phyloP scores from a whole-genome alignment of 2,888 invertebrate genomes.

The Drosophila paranaensis region DNA sequence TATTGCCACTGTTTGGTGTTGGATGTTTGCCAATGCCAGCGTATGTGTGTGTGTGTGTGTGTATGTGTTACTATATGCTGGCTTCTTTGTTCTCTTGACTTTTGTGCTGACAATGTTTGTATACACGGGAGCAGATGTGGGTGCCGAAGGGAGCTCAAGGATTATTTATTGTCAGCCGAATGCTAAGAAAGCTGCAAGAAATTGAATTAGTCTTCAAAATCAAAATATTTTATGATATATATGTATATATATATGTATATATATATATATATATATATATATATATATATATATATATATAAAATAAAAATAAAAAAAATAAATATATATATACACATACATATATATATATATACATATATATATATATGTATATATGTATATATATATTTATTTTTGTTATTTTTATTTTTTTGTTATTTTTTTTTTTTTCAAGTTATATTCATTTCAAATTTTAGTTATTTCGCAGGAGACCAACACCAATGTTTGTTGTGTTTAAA shows the following conservation, averaged over 20 bases:
- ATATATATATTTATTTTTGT: no score
- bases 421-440: no score
- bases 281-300: no score
- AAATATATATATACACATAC: no score
- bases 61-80: constrained; percentile 39
- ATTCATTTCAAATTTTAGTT: no score
- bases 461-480: no score
- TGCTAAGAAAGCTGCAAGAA: constrained; percentile 35
- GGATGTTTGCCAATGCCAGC: constrained; percentile 36
- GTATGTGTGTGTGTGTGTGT: constrained; percentile 8
- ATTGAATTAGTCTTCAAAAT: constrained; percentile 5
- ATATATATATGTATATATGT: no score
- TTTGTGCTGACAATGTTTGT: constrained; percentile 66
- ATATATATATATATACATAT: no score
- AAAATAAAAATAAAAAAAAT: no score
- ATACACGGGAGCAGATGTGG: constrained; percentile 61
- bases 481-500: no score
- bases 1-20: constrained; percentile 73
- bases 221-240: background rate
- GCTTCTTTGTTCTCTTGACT: constrained; percentile 70
- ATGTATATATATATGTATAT: background rate
- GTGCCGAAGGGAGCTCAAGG: constrained; percentile 46
- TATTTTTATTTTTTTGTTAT: no score
- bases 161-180: constrained; percentile 41
- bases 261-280: no score